phyloP scores from a whole-genome alignment of 2,797 vertebrate species.

The Heteromormyrus szaboi region DNA sequence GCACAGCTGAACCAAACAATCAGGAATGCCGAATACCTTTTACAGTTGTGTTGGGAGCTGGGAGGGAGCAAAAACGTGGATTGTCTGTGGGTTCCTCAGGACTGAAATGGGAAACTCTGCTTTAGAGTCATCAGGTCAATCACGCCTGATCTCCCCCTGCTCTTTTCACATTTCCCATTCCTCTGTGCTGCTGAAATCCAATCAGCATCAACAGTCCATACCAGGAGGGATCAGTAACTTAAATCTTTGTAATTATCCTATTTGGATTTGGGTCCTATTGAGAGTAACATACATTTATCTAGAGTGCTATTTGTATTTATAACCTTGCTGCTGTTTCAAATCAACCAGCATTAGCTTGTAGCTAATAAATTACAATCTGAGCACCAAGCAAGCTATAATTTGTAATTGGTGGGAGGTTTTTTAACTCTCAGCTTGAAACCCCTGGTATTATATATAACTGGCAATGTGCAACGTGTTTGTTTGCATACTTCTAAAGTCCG shows the following conservation, averaged over 20 bases:
- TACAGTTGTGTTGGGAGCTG: not conserved
- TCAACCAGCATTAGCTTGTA: slow-evolving; percentile 30
- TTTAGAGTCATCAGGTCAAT: not conserved
- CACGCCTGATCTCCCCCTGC: not conserved
- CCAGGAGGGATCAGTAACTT: slow-evolving; percentile 37
- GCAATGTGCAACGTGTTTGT: slow-evolving; percentile 34
- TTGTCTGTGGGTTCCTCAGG: not conserved
- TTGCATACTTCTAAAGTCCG: slow-evolving; percentile 29
- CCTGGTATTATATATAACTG: slow-evolving; percentile 38
- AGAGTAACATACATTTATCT: slow-evolving; percentile 30
- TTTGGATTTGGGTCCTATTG: slow-evolving; percentile 28
- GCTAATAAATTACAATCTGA: slow-evolving; percentile 36
- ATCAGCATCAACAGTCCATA: not conserved
- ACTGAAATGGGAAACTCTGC: not conserved
- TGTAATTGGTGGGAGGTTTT: slow-evolving; percentile 26
- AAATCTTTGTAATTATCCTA: slow-evolving; percentile 36
- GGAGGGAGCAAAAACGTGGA: not conserved
- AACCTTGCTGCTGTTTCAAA: slow-evolving; percentile 23
- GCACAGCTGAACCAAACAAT: not conserved
- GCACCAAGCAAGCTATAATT: slow-evolving; percentile 35
- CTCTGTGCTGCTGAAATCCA: not conserved
- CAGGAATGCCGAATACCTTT: not conserved
- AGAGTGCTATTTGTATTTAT: slow-evolving; percentile 40
- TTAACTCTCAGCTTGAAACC: slow-evolving; percentile 23
- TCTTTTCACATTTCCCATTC: not conserved